Conservation (phyloP, 2,113 vertebrate genomes). For the Puma concolor region DNA sequence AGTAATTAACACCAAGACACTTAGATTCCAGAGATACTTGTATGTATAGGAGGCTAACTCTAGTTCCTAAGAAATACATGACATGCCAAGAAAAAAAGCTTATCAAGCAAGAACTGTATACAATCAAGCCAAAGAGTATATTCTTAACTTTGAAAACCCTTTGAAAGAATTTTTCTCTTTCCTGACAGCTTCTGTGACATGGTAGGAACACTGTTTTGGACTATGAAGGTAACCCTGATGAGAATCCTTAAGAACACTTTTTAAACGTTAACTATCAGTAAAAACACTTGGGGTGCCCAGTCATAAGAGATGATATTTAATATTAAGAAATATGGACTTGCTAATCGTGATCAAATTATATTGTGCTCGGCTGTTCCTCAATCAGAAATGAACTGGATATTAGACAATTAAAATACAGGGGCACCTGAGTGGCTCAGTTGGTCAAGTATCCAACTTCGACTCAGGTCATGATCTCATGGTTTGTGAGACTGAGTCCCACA, state of each 20-base stretch:
- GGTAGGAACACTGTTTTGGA: background rate
- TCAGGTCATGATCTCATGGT: too few relatives aligned
- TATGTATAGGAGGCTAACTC: background rate
- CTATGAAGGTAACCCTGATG: background rate
- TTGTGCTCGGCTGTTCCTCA: background rate
- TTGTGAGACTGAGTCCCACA: too few relatives aligned
- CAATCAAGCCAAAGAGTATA: background rate
- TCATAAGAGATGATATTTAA: background rate
- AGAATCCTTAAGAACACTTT: background rate
- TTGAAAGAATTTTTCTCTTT: background rate
- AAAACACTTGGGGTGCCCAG: background rate
- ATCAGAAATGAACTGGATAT: background rate
- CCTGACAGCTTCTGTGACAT: background rate
- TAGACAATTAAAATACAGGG: background rate
- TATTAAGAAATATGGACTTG: background rate
- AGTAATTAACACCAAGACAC: background rate
- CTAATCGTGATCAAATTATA: background rate
- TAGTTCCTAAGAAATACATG: background rate
- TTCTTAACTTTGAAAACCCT: background rate
- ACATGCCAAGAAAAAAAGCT: background rate
- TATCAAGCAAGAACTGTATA: background rate
- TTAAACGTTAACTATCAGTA: background rate
- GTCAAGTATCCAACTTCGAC: too few relatives aligned
- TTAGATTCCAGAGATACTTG: background rate
- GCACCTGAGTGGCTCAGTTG: too few relatives aligned